These are phyloP conservation scores for Brachypalpus laphriformis DNA, from an alignment of 2,888 invertebrate species.

Conservation along the genomic window DNA sequence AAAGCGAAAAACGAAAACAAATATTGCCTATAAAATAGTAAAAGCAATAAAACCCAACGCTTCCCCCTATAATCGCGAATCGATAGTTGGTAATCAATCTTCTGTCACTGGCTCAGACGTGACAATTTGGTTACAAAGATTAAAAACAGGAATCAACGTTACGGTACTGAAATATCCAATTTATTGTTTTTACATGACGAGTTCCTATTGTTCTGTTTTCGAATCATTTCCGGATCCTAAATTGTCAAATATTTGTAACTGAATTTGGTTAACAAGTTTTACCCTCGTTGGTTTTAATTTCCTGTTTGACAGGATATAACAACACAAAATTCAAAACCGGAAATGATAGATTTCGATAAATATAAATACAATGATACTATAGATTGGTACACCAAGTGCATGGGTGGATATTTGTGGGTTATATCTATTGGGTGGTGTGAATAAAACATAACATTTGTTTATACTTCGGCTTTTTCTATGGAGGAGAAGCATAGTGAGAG, in stretches of 20 bases:
- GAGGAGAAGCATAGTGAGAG: too few species aligned
- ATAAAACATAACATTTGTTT: too few species aligned
- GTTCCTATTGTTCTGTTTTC: neutral
- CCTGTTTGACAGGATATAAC: constrained; percentile 47
- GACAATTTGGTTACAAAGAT: neutral
- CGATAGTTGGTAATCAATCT: neutral
- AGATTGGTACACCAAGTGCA: neutral
- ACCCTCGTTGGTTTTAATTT: constrained; percentile 14
- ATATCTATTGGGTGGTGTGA: neutral
- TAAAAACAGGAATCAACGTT: neutral
- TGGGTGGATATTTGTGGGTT: neutral
- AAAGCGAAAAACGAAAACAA: too few species aligned
- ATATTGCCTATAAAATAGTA: too few species aligned
- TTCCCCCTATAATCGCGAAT: neutral
- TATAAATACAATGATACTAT: neutral
- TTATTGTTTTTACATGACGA: neutral
- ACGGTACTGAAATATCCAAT: neutral
- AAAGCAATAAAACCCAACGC: too few species aligned
- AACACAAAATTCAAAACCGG: neutral
- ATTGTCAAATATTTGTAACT: neutral
- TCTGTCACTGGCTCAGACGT: neutral
- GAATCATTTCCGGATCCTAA: constrained; percentile 2
- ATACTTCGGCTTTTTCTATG: too few species aligned
- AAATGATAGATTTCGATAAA: constrained; percentile 4
- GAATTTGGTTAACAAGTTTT: neutral